Evolutionary conservation across 2,888 invertebrate species (phyloP).

Genomic region (Philaethria dido): DNA sequence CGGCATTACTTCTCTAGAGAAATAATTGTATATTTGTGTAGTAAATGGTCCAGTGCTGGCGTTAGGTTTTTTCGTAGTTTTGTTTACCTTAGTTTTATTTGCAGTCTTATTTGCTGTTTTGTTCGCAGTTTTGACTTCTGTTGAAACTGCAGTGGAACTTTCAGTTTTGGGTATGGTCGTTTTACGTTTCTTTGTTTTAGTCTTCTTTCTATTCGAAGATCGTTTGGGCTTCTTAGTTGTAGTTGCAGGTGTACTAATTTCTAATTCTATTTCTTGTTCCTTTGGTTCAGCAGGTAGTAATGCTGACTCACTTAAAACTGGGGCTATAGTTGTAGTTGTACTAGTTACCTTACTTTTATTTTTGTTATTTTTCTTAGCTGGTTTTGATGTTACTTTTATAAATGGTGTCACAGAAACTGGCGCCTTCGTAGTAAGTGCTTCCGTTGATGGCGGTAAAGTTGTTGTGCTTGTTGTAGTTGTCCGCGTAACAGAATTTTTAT

Average conservation of each 20-base stretch:
- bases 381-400: slow-evolving; percentile 62
- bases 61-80: slow-evolving; percentile 71
- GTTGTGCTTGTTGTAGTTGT: slow-evolving; percentile 54
- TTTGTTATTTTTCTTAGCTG: slow-evolving; percentile 71
- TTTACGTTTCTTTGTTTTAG: slow-evolving; percentile 85
- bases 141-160: slow-evolving; percentile 57
- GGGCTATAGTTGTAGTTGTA: slow-evolving; percentile 48
- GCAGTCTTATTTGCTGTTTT: slow-evolving; percentile 72
- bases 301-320: slow-evolving; percentile 66
- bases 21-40: slow-evolving; percentile 90
- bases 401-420: slow-evolving; percentile 50
- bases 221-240: slow-evolving; percentile 80
- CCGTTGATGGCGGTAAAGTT: slow-evolving; percentile 57
- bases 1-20: slow-evolving; percentile 92
- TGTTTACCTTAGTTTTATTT: slow-evolving; percentile 80
- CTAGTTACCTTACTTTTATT: slow-evolving; percentile 63
- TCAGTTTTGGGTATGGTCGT: slow-evolving; percentile 73
- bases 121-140: slow-evolving; percentile 78
- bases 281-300: slow-evolving; percentile 77
- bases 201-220: slow-evolving; percentile 76
- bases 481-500: slow-evolving; percentile 65
- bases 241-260: slow-evolving; percentile 74
- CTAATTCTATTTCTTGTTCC: slow-evolving; percentile 77
- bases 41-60: slow-evolving; percentile 84
- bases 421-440: slow-evolving; percentile 57